These are phyloP conservation scores for Labeo calbasu DNA, from an alignment of 2,797 vertebrate genomes.

Conservation along the genomic window DNA sequence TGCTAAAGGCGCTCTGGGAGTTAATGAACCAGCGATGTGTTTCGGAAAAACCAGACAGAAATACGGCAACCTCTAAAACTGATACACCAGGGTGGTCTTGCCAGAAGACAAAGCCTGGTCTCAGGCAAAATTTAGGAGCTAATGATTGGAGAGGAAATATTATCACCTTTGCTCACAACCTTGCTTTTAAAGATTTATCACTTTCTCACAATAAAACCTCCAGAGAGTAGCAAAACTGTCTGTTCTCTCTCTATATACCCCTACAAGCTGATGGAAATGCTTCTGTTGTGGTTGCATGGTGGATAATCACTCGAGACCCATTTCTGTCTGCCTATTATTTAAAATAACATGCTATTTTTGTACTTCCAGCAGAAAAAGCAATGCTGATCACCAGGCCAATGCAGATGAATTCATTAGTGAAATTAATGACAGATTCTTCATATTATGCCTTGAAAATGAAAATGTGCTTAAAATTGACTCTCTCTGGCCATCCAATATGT, in stretches of 20 bases:
- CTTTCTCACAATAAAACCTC: slow-evolving; percentile 1
- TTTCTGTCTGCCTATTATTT: slow-evolving; percentile 14
- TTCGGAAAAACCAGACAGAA: slow-evolving; percentile 26
- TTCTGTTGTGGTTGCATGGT: slow-evolving; percentile 4
- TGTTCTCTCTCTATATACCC: neutral
- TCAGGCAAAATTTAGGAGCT: neutral
- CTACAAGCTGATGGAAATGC: neutral
- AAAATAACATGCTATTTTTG: slow-evolving; percentile 34
- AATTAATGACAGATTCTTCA: slow-evolving; percentile 35
- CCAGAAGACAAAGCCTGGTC: neutral
- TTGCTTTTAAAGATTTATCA: neutral
- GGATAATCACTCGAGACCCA: neutral
- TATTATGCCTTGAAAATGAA: neutral
- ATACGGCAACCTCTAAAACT: slow-evolving; percentile 7
- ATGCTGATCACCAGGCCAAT: slow-evolving; percentile 30
- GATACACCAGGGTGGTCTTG: slow-evolving; percentile 9
- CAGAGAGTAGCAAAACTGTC: neutral
- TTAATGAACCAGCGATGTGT: slow-evolving; percentile 34
- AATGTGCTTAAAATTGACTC: no score
- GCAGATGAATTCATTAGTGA: slow-evolving; percentile 37
- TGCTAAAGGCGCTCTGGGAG: slow-evolving; percentile 30
- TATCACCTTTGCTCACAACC: slow-evolving; percentile 21
- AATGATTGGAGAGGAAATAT: slow-evolving; percentile 32
- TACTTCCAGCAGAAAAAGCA: neutral
- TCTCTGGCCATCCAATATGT: neutral